Conservation (phyloP, 1,140 invertebrate genomes). For the Zaprionus gabonicus region DNA sequence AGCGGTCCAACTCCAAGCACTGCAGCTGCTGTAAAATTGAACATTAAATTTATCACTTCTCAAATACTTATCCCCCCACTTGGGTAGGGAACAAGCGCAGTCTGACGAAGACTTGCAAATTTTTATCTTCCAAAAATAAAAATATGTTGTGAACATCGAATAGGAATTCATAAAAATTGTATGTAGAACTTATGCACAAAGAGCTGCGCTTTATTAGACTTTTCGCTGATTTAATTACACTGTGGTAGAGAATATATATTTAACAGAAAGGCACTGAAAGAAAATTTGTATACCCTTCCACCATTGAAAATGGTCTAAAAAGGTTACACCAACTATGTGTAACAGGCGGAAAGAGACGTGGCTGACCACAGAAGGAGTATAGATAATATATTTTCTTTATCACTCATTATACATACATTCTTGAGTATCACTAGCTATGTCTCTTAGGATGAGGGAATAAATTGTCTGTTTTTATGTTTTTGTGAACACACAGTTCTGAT, state of each 20-base stretch:
- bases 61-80: constrained; percentile 3
- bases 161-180: not conserved
- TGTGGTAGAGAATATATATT: not conserved
- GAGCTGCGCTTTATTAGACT: not conserved
- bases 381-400: no score
- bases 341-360: no score
- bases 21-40: constrained; percentile 62
- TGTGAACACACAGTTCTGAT: no score
- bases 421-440: no score
- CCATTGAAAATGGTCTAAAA: no score
- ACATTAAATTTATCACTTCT: constrained; percentile 68
- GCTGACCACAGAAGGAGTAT: no score
- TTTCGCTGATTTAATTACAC: not conserved
- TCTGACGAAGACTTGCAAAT: constrained; percentile 9
- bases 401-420: no score
- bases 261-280: not conserved
- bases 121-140: not conserved
- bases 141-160: not conserved
- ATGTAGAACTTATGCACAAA: not conserved
- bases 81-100: not conserved
- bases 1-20: constrained; percentile 57
- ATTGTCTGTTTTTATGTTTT: no score
- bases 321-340: no score
- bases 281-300: not conserved
- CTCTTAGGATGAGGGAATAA: no score